Base-by-base conservation (phyloP, 2,888 invertebrate species). In the Masnerella sp. region DNA sequence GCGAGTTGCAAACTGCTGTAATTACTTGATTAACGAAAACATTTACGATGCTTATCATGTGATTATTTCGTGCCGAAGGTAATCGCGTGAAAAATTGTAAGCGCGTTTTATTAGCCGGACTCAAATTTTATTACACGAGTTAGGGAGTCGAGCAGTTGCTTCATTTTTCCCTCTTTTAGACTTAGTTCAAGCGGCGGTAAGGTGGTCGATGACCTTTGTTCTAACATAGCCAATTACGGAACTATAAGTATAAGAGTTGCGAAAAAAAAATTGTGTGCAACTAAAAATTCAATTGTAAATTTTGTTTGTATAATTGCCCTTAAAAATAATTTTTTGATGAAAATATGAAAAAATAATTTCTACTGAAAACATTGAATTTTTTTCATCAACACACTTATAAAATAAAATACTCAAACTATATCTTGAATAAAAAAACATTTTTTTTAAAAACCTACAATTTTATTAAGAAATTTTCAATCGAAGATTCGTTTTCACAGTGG, bases 11-110 rank as follows among this genome's bases (percentile, higher is more conserved):
- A 71, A 71, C 64, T 42, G 51, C 42, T 32, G 32, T 64, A 71
- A 71, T 71, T 71, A 64, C 64, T 71, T 58, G 51, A 71, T 71
- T 71, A 71, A 51, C 64, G 38, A 45, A 38, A 62, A 62, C 70
- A 62, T 70, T 70, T 62, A 58, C 18, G 61, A 70, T 51, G 62
- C 14, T 47, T 61, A 69, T 69, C 61, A 54, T 17, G 42, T 45
- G 51, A 70, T 70, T 70, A 49, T 56, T 54, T 49, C 62, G 42
- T 32, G 25, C 15, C 30, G 22, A 45, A 47, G 42, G 69, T 54
- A 62, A 56, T 70, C 43, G 54, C 40, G 38, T 43, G 62, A 70
- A 62, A 62, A 62, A 56, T 56, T 49, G 51, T 51, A 22, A 7
- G 40, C 42, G 30, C 30, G 8, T 61, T 69, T 69, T 69, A 58